phyloP scores from a whole-genome alignment of 2,888 invertebrate genomes.

The Protodeltote pygarga region DNA sequence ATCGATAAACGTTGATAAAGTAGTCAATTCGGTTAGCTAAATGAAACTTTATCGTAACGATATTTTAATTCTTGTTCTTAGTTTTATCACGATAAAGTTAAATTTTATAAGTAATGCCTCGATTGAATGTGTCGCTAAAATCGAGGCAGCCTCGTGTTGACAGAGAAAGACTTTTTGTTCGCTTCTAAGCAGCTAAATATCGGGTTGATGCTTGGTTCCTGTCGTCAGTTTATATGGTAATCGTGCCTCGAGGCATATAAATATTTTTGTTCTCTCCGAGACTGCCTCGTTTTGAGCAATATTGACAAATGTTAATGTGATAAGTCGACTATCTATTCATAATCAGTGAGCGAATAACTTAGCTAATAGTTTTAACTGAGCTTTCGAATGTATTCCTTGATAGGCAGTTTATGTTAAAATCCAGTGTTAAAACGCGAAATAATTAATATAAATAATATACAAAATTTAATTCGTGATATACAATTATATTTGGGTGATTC shows the following conservation, averaged over 20 bases:
- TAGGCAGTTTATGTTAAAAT: conserved; percentile 19
- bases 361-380: conserved; percentile 36
- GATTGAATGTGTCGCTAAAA: conserved; percentile 10
- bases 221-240: too few species aligned
- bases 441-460: too few species aligned
- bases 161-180: too few species aligned
- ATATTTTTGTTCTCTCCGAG: neutral
- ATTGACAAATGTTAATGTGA: conserved; percentile 8
- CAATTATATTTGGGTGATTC: conserved; percentile 3
- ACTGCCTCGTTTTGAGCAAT: conserved; percentile 5
- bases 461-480: too few species aligned
- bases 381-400: conserved; percentile 25
- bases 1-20: conserved; percentile 21
- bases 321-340: conserved; percentile 18
- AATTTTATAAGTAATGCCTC: conserved; percentile 6
- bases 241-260: neutral
- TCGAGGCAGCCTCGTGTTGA: conserved; percentile 12
- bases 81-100: conserved; percentile 6
- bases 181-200: too few species aligned
- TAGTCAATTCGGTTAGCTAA: conserved; percentile 7
- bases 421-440: too few species aligned
- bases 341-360: conserved; percentile 37
- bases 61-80: conserved; percentile 2
- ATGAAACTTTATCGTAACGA: conserved; percentile 1
- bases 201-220: too few species aligned